Percentiles rank a stretch among this genome's conserved stretches.
Conservation (phyloP, 92 coral and sea anemone genomes). For the Diadumene lineata region DNA sequence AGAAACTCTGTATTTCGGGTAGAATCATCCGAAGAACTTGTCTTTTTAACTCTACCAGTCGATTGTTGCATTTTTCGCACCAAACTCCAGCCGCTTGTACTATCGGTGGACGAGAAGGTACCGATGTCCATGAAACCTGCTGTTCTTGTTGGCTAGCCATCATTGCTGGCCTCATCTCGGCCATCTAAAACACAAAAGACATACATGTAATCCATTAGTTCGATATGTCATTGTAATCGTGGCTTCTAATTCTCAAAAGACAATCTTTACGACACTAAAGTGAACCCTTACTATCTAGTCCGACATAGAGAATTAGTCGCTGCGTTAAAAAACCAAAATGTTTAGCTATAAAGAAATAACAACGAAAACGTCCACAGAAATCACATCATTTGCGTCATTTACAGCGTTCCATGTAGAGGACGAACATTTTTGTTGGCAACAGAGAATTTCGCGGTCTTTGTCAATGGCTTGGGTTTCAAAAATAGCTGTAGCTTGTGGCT, state of each 20-base stretch:
- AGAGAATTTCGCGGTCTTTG: constrained; percentile 20
- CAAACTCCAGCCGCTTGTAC: constrained; percentile 66
- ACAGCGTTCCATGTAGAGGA: background rate
- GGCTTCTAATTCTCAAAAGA: background rate
- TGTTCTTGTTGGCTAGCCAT: constrained; percentile 3
- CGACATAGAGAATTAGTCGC: background rate
- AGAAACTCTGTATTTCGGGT: constrained; percentile 89
- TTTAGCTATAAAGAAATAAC: background rate
- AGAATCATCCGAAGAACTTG: constrained; percentile 86
- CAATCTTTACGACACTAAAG: background rate
- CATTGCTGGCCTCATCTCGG: constrained; percentile 61
- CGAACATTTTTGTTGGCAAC: background rate
- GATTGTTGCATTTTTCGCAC: constrained; percentile 98
- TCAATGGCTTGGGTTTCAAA: constrained; percentile 35
- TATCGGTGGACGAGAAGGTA: constrained; percentile 24
- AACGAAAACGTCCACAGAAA: background rate
- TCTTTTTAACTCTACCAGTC: constrained; percentile 87
- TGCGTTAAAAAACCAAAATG: background rate
- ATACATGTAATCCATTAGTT: background rate
- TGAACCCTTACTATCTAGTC: background rate
- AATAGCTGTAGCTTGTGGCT: constrained; percentile 24
- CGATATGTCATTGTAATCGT: background rate
- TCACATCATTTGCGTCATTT: background rate
- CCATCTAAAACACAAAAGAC: constrained; percentile 57
- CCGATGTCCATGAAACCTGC: constrained; percentile 12